These are phyloP conservation scores for Dunckerocampus dactyliophorus DNA, from an alignment of 2,113 vertebrate species.

Conservation along the genomic window DNA sequence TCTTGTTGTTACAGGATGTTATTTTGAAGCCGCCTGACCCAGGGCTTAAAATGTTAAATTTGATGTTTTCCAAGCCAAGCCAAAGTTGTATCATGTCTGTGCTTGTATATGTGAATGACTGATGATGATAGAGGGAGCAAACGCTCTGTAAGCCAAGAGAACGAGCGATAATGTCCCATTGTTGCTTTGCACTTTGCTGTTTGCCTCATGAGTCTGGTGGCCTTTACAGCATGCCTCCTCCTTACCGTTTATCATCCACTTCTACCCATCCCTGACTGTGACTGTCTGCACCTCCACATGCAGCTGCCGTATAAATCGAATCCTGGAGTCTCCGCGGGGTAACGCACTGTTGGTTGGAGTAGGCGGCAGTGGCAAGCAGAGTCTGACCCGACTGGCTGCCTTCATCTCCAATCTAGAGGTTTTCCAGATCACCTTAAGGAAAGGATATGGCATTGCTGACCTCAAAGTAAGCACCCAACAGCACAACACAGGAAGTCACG, in stretches of 20 bases:
- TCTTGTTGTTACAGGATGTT: too few relatives aligned
- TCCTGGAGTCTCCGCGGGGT: slow-evolving; percentile 86
- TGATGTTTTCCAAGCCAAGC: neutral
- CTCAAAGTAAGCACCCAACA: slow-evolving; percentile 79
- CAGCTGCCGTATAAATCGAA: slow-evolving; percentile 90
- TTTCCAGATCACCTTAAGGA: slow-evolving; percentile 91
- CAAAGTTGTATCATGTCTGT: neutral
- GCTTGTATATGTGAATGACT: neutral
- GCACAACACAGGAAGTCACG: neutral
- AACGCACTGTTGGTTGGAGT: slow-evolving; percentile 89
- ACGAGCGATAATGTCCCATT: neutral
- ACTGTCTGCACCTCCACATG: slow-evolving; percentile 38
- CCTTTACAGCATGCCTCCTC: slow-evolving; percentile 11
- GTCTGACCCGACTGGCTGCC: slow-evolving; percentile 90
- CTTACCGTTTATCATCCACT: slow-evolving; percentile 23
- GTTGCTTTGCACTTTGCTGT: slow-evolving; percentile 20
- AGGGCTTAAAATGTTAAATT: too few relatives aligned
- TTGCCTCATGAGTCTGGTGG: slow-evolving; percentile 42
- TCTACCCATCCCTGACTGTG: slow-evolving; percentile 17
- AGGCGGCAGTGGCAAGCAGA: slow-evolving; percentile 93
- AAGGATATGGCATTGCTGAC: slow-evolving; percentile 83
- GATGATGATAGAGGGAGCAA: neutral
- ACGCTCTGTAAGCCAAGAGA: slow-evolving; percentile 8
- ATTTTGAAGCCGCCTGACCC: too few relatives aligned
- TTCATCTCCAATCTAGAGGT: slow-evolving; percentile 90